phyloP scores from a whole-genome alignment of 2,113 vertebrate genomes.

The Nycticryphes semicollaris region DNA sequence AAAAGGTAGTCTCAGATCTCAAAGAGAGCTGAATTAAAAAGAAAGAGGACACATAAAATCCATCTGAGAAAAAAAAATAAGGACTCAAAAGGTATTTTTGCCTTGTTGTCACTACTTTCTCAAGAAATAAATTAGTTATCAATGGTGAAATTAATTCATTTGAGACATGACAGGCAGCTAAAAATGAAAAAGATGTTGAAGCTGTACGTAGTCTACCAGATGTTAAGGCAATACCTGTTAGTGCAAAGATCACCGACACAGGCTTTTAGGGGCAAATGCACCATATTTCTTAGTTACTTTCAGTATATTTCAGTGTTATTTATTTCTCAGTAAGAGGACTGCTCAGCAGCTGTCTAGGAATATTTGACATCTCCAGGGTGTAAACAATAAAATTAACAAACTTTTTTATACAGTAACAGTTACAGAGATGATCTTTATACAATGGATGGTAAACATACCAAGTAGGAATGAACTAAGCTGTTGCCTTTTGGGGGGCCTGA shows the following conservation, averaged over 20 bases:
- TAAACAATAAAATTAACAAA: background rate
- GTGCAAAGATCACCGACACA: background rate
- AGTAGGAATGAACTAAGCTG: background rate
- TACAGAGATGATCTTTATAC: background rate
- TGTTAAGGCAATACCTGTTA: background rate
- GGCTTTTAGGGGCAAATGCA: background rate
- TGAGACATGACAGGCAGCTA: background rate
- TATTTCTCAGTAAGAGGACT: background rate
- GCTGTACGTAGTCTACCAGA: background rate
- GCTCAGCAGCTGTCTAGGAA: background rate
- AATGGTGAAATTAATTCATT: background rate
- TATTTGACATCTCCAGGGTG: background rate
- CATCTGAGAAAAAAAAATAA: background rate
- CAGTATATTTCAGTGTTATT: background rate
- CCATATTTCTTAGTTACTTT: background rate
- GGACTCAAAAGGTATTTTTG: background rate
- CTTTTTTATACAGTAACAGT: background rate
- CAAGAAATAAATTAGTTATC: background rate
- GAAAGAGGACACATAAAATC: background rate
- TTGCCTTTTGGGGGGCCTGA: background rate
- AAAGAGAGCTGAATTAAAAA: background rate
- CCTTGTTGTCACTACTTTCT: background rate
- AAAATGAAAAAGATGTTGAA: background rate
- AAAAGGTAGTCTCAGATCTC: conserved; percentile 72
- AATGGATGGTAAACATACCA: background rate